Evolutionary conservation across 2,113 vertebrate genomes (phyloP).

Genomic region (Machaerirhynchus nigripectus): DNA sequence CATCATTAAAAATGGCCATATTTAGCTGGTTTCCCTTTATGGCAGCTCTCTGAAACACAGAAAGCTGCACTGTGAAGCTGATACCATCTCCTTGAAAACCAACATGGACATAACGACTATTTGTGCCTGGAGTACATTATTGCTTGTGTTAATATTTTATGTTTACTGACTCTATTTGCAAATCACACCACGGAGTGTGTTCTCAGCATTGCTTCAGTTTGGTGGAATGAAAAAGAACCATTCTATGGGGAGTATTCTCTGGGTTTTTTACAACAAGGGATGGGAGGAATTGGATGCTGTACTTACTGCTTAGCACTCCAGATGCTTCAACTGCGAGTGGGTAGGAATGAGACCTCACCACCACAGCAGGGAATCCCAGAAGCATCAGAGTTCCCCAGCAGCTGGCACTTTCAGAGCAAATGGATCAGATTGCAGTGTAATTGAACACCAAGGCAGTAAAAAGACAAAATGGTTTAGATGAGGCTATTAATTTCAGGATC

Average conservation of each 20-base stretch:
- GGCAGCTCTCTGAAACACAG: not conserved
- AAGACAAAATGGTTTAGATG: not conserved
- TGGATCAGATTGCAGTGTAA: constrained; percentile 15
- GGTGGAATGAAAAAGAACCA: not conserved
- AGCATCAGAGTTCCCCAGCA: constrained; percentile 7
- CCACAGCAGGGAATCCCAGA: constrained; percentile 10
- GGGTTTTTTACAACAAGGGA: not conserved
- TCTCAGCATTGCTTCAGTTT: not conserved
- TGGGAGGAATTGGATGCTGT: not conserved
- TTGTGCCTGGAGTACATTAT: not conserved
- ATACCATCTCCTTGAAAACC: not conserved
- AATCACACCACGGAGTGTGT: not conserved
- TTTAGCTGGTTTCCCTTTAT: not conserved
- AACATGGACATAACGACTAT: not conserved
- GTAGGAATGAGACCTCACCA: not conserved
- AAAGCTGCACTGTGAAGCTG: not conserved
- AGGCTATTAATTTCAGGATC: constrained; percentile 34
- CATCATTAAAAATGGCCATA: not conserved
- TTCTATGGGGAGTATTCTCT: not conserved
- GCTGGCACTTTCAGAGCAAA: constrained; percentile 20
- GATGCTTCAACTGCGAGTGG: not conserved
- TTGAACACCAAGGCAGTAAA: constrained; percentile 34
- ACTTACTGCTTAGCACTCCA: constrained; percentile 25
- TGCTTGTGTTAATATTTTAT: not conserved
- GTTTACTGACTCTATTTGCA: not conserved